Evolutionary conservation across 2,888 invertebrate genomes (phyloP), one percentile per base, ranked within the genome.

Genomic region (Rhodophaea formosa): DNA sequence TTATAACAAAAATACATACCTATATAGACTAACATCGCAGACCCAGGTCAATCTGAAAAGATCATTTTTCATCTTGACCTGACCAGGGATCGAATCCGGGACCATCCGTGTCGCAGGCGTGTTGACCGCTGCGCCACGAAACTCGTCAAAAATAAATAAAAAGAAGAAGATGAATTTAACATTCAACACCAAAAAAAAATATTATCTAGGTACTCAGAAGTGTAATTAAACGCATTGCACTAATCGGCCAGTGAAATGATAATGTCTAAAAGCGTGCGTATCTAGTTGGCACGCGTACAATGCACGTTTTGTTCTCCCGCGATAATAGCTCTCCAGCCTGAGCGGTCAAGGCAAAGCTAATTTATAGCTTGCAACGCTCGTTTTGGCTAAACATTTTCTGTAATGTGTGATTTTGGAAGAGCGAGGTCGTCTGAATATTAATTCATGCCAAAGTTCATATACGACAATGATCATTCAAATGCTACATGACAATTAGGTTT

Each of bases 261-360:
- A 3, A 53, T 42, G 53, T 14, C 14, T 7, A 16, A 43, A 23
- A 23, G 7, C 23, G 49, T 44, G 35, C 58, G 52, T 45, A 56
- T 23, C 60, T 46, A 62, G 56, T 74, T 73, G 71, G 69, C 71
- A 70, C 61, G 64, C 45, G 43, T 71, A 71, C 73, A 77, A 68
- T 67, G 71, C 70, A 62, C 29, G 65, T 59, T 70, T 69, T 61
- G 69, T 73, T 64, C 30, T n/a, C 32, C 46, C 55, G 42, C 51
- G 54, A 54, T 58, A 58, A 60, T 54, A 62, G 54, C 56, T 47
- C 35, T 53, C 29, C 51, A 14, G 64, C 59, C 64, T 69, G 23
- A 65, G 53, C 62, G 57, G 62, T 16, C 47, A 23, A 30, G 43
- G 46, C 39, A 57, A 58, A 45, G 53, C 29, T 16, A 15, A 52